Conservation (phyloP, 2,888 invertebrate species). For the Nymphalis polychloros region DNA sequence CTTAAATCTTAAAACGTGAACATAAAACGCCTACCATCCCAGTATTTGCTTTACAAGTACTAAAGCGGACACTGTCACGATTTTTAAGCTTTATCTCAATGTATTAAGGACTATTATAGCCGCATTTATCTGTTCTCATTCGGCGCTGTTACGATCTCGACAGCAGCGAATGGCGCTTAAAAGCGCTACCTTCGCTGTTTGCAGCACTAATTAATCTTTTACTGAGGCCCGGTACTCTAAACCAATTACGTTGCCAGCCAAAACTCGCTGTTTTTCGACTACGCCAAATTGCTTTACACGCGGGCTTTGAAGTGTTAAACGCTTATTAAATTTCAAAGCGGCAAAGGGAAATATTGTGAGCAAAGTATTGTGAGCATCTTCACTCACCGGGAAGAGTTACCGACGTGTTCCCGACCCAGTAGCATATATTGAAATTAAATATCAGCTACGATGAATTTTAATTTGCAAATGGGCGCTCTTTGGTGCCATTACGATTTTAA, state of each 20-base stretch:
- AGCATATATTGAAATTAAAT: constrained; percentile 23
- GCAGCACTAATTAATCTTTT: constrained; percentile 77
- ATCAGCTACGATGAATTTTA: constrained; percentile 19
- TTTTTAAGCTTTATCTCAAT: constrained; percentile 15
- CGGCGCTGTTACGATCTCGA: constrained; percentile 51
- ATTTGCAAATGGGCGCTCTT: constrained; percentile 23
- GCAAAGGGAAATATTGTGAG: constrained; percentile 62
- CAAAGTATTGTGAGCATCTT: constrained; percentile 51
- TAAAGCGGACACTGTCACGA: neutral
- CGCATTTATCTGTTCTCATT: constrained; percentile 26
- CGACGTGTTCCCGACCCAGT: constrained; percentile 26
- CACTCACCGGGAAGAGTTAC: constrained; percentile 16
- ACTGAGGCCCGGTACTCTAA: constrained; percentile 65
- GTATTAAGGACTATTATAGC: constrained; percentile 38
- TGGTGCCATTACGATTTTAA: constrained; percentile 13
- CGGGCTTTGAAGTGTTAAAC: constrained; percentile 77
- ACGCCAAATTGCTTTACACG: constrained; percentile 76
- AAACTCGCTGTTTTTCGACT: constrained; percentile 76
- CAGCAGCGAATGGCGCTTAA: constrained; percentile 53
- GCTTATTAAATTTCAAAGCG: constrained; percentile 77
- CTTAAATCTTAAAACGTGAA: constrained; percentile 49
- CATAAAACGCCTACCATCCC: constrained; percentile 46
- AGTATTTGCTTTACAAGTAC: constrained; percentile 36
- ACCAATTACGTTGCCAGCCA: constrained; percentile 75
- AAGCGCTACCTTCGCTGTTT: constrained; percentile 68